These are phyloP conservation scores for Conomelus anceps DNA, from an alignment of 2,888 invertebrate species.

Conservation along the genomic window DNA sequence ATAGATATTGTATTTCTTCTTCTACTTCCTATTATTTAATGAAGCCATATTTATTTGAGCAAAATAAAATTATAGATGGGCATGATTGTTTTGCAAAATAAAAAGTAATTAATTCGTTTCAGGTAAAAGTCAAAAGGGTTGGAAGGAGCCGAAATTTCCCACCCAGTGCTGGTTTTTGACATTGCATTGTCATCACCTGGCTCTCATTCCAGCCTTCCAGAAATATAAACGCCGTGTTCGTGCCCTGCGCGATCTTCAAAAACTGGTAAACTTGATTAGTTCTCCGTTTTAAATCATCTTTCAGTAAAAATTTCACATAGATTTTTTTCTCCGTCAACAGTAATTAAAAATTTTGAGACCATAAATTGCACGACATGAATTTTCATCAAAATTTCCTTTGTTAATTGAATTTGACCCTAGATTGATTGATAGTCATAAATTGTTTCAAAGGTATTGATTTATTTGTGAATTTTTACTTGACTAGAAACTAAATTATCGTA, in stretches of 20 bases:
- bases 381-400: too few species aligned
- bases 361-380: too few species aligned
- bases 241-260: conserved; percentile 77
- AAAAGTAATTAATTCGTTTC: conserved; percentile 37
- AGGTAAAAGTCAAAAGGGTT: conserved; percentile 36
- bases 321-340: too few species aligned
- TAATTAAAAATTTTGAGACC: too few species aligned
- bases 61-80: conserved; percentile 36
- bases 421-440: too few species aligned
- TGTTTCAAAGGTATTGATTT: too few species aligned
- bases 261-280: conserved; percentile 50
- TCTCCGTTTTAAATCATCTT: not conserved
- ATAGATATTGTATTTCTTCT: too few species aligned
- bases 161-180: conserved; percentile 97
- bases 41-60: not conserved
- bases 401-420: too few species aligned
- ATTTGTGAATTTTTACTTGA: too few species aligned
- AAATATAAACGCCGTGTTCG: conserved; percentile 70
- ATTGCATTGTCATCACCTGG: conserved; percentile 86
- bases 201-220: conserved; percentile 80
- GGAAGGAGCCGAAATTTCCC: conserved; percentile 82
- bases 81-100: conserved; percentile 39
- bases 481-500: too few species aligned
- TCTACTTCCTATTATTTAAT: too few species aligned
- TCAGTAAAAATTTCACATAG: not conserved